Evolutionary conservation across 1,140 invertebrate species (phyloP).

Genomic region (Cydia splendana): DNA sequence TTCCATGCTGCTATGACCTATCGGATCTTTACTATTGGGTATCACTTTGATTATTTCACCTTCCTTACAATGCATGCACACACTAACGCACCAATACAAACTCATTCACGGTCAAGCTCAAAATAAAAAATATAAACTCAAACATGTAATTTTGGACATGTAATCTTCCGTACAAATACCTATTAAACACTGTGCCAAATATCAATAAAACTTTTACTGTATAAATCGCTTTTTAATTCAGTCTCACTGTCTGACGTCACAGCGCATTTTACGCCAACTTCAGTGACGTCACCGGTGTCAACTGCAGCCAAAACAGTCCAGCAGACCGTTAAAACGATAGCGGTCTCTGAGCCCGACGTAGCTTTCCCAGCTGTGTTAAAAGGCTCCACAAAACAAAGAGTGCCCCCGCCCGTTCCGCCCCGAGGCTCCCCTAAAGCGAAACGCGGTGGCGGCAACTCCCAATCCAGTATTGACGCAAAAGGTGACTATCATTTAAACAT

Average conservation of each 20-base stretch:
- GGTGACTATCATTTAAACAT: constrained; percentile 74
- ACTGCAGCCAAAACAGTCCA: constrained; percentile 76
- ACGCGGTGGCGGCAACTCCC: constrained; percentile 71
- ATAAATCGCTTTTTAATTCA: constrained; percentile 62
- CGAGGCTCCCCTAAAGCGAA: constrained; percentile 86
- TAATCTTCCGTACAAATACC: constrained; percentile 48
- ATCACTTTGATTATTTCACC: constrained; percentile 57
- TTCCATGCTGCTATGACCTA: constrained; percentile 78
- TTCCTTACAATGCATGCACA: constrained; percentile 55
- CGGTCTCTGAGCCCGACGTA: constrained; percentile 70
- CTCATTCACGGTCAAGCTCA: constrained; percentile 74
- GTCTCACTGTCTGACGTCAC: constrained; percentile 75
- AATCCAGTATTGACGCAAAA: constrained; percentile 71
- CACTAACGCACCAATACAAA: constrained; percentile 66
- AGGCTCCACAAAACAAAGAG: constrained; percentile 84
- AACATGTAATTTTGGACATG: constrained; percentile 77
- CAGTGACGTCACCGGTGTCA: constrained; percentile 76
- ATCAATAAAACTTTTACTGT: constrained; percentile 44
- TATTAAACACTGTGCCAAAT: constrained; percentile 56
- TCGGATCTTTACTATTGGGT: constrained; percentile 75
- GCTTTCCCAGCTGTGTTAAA: constrained; percentile 88
- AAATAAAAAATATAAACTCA: constrained; percentile 77
- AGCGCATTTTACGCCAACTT: constrained; percentile 81
- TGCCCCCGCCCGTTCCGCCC: constrained; percentile 90
- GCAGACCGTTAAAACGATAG: constrained; percentile 56